phyloP scores from a whole-genome alignment of 2,888 invertebrate genomes.

The Meteorus cinctellus region DNA sequence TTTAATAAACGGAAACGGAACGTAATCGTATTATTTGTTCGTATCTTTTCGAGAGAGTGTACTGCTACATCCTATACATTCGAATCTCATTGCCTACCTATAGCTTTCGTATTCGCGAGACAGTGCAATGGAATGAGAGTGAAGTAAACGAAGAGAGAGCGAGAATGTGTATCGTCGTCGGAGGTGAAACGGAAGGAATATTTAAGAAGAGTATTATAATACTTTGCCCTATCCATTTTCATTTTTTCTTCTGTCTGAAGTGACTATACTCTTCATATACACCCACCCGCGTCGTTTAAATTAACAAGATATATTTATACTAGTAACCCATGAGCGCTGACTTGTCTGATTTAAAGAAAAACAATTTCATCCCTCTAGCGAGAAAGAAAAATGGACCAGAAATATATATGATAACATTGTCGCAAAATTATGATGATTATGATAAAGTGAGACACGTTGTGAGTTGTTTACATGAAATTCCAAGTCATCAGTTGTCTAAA shows the following conservation, averaged over 20 bases:
- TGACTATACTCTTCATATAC: neutral
- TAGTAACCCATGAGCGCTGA: neutral
- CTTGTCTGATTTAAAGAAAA: neutral
- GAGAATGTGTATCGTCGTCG: constrained; percentile 43
- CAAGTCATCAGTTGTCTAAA: constrained; percentile 15
- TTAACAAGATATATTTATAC: neutral
- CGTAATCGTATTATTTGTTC: constrained; percentile 74
- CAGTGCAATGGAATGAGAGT: neutral
- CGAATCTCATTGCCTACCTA: constrained; percentile 60
- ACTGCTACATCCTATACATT: constrained; percentile 46
- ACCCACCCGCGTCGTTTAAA: constrained; percentile 1
- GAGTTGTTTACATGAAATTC: constrained; percentile 31
- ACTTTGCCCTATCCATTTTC: neutral
- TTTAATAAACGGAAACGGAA: constrained; percentile 73
- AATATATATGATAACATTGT: neutral
- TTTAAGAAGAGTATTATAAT: constrained; percentile 71
- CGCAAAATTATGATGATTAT: neutral
- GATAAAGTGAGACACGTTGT: neutral
- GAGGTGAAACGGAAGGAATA: constrained; percentile 67
- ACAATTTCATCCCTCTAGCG: neutral
- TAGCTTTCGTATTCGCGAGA: constrained; percentile 52
- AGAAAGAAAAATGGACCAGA: neutral
- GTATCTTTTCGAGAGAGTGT: constrained; percentile 60
- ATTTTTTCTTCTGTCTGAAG: neutral
- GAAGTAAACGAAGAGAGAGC: constrained; percentile 33